Percentiles rank a stretch among this genome's conserved stretches.
phyloP scores from a whole-genome alignment of 2,113 vertebrate genomes.

The Shinisaurus crocodilurus region DNA sequence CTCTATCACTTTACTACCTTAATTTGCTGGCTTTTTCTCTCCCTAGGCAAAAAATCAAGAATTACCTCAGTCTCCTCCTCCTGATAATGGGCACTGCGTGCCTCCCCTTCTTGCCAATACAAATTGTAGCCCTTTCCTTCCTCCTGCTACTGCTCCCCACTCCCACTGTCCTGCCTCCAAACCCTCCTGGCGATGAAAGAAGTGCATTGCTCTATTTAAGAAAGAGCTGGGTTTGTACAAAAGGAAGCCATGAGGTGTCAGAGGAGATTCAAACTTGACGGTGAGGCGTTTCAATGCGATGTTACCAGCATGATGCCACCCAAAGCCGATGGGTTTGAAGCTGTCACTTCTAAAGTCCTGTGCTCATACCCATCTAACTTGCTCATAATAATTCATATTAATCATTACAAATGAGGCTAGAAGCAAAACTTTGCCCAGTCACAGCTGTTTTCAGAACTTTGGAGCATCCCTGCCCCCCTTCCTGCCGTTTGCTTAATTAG shows the following conservation, averaged over 20 bases:
- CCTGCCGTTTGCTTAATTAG: constrained; percentile 60
- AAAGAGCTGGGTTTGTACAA: not conserved
- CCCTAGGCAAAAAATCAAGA: not conserved
- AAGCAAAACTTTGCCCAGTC: constrained; percentile 52
- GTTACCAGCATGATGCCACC: not conserved
- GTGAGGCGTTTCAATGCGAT: not conserved
- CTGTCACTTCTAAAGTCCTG: constrained; percentile 47
- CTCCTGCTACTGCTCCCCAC: not conserved
- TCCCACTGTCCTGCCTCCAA: not conserved
- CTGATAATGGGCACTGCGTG: no score
- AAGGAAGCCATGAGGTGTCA: not conserved
- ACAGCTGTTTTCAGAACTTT: constrained; percentile 56
- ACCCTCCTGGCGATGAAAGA: not conserved
- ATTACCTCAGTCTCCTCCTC: not conserved
- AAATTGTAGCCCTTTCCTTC: not conserved
- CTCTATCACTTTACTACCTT: not conserved
- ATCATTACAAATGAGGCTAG: constrained; percentile 63
- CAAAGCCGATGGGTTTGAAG: not conserved
- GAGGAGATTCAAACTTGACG: not conserved
- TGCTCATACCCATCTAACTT: constrained; percentile 37
- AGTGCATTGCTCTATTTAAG: not conserved
- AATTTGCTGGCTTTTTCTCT: not conserved
- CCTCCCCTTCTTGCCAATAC: not conserved
- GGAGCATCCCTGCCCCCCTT: constrained; percentile 37
- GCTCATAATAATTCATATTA: constrained; percentile 61